phyloP scores from a whole-genome alignment of 2,888 invertebrate species.

The Minunthozetes semirufus region DNA sequence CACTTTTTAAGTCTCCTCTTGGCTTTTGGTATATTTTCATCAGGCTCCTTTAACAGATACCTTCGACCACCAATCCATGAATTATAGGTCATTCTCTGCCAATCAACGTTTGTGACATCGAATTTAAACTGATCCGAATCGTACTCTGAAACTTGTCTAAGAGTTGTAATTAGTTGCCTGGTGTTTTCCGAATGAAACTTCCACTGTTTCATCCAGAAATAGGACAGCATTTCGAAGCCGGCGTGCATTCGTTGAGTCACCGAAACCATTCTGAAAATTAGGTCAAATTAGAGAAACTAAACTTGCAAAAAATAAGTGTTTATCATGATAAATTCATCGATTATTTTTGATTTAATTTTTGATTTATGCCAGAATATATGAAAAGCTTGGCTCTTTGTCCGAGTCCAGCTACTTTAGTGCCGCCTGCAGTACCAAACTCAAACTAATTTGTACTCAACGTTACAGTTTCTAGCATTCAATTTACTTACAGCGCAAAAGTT shows the following conservation, averaged over 20 bases:
- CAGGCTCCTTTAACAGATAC: conserved; percentile 11
- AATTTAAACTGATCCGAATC: background rate
- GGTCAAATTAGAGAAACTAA: background rate
- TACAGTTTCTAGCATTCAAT: too few relatives aligned
- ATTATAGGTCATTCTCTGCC: background rate
- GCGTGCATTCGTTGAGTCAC: conserved; percentile 2
- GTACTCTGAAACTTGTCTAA: background rate
- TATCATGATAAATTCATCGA: too few relatives aligned
- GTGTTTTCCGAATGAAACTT: conserved; percentile 13
- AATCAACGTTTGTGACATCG: background rate
- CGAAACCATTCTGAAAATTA: conserved; percentile 5
- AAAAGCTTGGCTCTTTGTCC: too few relatives aligned
- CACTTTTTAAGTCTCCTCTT: background rate
- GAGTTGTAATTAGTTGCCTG: background rate
- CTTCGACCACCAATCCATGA: conserved; percentile 14
- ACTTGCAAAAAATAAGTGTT: background rate
- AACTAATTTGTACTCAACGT: too few relatives aligned
- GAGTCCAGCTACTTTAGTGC: too few relatives aligned
- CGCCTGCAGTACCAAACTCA: too few relatives aligned
- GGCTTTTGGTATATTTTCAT: conserved; percentile 9
- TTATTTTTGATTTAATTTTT: too few relatives aligned
- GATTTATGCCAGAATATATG: too few relatives aligned
- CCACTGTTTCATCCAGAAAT: conserved; percentile 21
- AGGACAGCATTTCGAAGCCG: conserved; percentile 20
- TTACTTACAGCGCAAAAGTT: too few relatives aligned